Evolutionary conservation across 1,140 invertebrate genomes (phyloP).

Genomic region (Solen grandis): DNA sequence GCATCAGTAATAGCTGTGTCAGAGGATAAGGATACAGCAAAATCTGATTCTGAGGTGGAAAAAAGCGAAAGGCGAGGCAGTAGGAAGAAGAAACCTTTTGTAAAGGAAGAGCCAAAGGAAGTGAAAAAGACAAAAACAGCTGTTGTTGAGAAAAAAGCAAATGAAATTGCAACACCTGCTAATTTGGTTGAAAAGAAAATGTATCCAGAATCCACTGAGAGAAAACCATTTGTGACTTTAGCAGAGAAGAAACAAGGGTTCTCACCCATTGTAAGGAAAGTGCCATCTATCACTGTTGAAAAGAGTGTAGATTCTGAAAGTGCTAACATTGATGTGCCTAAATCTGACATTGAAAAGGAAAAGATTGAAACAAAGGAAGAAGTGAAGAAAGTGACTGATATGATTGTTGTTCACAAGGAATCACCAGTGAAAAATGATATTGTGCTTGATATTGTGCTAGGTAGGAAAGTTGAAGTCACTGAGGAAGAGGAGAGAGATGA

Average conservation of each 20-base stretch:
- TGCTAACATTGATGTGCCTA: background rate
- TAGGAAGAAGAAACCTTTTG: conserved; percentile 58
- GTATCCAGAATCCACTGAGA: conserved; percentile 1
- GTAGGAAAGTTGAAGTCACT: conserved; percentile 16
- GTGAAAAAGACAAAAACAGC: conserved; percentile 32
- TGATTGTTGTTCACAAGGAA: conserved; percentile 40
- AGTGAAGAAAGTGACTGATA: conserved; percentile 34
- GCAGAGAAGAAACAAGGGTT: conserved; percentile 56
- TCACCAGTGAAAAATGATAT: conserved; percentile 39
- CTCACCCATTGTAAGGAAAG: conserved; percentile 69
- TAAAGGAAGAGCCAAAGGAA: conserved; percentile 30
- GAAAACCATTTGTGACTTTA: conserved; percentile 51
- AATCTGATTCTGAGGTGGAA: conserved; percentile 46
- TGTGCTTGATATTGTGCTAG: too few relatives aligned
- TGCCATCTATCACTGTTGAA: conserved; percentile 12
- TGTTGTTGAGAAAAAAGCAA: conserved; percentile 4
- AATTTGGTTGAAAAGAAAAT: conserved; percentile 20
- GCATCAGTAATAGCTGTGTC: too few relatives aligned
- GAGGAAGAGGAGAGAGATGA: conserved; percentile 10
- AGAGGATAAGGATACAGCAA: conserved; percentile 41
- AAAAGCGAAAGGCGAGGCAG: conserved; percentile 48
- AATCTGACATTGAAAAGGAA: background rate
- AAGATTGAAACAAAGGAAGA: conserved; percentile 23
- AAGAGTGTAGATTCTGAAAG: conserved; percentile 4
- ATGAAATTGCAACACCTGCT: conserved; percentile 12